Evolutionary conservation across 2,888 invertebrate genomes (phyloP), one percentile per base, ranked within the genome.

Genomic region (Tachina lurida): DNA sequence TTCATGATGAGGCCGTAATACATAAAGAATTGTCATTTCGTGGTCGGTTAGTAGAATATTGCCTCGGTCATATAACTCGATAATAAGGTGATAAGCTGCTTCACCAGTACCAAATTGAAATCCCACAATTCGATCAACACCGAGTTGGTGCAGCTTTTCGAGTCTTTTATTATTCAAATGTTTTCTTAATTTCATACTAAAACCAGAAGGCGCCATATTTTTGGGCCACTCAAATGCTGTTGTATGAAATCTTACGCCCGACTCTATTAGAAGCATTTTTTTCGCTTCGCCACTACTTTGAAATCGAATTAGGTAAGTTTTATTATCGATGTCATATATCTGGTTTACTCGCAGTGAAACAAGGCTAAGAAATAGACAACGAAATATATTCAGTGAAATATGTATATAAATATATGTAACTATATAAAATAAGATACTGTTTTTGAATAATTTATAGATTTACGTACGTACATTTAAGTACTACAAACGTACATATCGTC

Each of bases 141-240:
- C 99, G 0, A 99, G 92, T 93, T 99, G 99, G 3, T 93, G 93
- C 0, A 99, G 93, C 67, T 94, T 95, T 93, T 99, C 99, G 3
- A 99, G 93, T 5, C 99, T 95, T 91, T 99, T 98, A 93, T 99
- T 98, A 91, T 97, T 97, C 58, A 99, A 94, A 93, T 99, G 99
- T 93, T 99, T 99, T 73, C 99, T 94, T 91, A 99, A 94, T 94
- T 99, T 99, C 99, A 99, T 99, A 87, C 98, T 97, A 91, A 99
- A 99, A 1, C 98, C 98, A 0, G 98, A 98, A 0, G 98, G 99
- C 9, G 97, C 97, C 56, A 96, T 95, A 94, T 98, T 98, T 93
- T 99, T 99, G 0, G 99, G 99, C 99, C 99, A 99, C 91, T 99
- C 99, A 93, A 98, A 99, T 54, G 95, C 96, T 13, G 99, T 99